Evolutionary conservation across 2,113 vertebrate species (phyloP).

Genomic region (human (Homo sapiens)): GRCh38 chr2:198838001-198838500

Average conservation of each 20-base stretch:
- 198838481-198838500: slow-evolving; percentile 46
- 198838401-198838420: slow-evolving; percentile 59
- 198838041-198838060: neutral
- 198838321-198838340: slow-evolving; percentile 41
- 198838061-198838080: neutral
- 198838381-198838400: slow-evolving; percentile 48
- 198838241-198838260: slow-evolving; percentile 3
- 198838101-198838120: neutral
- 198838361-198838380: slow-evolving; percentile 38
- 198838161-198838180: neutral
- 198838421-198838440: slow-evolving; percentile 20
- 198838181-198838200: neutral
- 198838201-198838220: neutral
- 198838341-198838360: slow-evolving; percentile 44
- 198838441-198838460: slow-evolving; percentile 41
- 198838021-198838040: neutral
- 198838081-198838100: neutral
- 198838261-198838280: neutral
- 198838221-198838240: slow-evolving; percentile 24
- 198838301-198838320: slow-evolving; percentile 16
- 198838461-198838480: slow-evolving; percentile 46
- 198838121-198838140: neutral
- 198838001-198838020: neutral
- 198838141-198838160: neutral
- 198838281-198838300: neutral